These are phyloP conservation scores for Etheostoma cragini DNA, from an alignment of 2,113 vertebrate genomes.

Conservation along the genomic window DNA sequence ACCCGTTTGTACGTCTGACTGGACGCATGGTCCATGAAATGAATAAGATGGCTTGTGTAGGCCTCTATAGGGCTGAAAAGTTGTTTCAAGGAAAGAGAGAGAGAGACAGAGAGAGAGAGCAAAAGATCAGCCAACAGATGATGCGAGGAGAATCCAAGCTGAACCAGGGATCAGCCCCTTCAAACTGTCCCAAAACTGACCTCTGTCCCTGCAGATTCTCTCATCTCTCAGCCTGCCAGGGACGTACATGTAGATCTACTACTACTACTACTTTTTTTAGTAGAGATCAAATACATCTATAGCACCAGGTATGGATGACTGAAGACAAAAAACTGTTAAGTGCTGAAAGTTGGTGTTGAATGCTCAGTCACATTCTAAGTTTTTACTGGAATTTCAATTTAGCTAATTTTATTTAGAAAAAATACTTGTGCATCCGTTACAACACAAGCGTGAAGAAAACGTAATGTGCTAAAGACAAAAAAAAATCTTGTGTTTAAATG, in stretches of 20 bases:
- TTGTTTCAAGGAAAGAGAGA: slow-evolving; percentile 47
- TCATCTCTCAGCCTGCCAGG: slow-evolving; percentile 4
- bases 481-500: background rate
- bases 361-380: background rate
- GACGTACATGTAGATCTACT: background rate
- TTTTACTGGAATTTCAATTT: background rate
- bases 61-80: slow-evolving; percentile 62
- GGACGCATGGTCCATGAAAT: slow-evolving; percentile 47
- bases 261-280: background rate
- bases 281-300: background rate
- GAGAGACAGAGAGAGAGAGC: slow-evolving; percentile 20
- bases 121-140: slow-evolving; percentile 63
- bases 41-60: slow-evolving; percentile 53
- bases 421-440: background rate
- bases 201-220: slow-evolving; percentile 40
- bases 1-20: slow-evolving; percentile 46
- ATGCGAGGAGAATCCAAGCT: slow-evolving; percentile 70
- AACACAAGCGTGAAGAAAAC: background rate
- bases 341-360: background rate
- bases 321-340: background rate
- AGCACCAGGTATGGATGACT: background rate
- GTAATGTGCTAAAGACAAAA: background rate
- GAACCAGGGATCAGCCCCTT: slow-evolving; percentile 68
- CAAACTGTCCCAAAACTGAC: slow-evolving; percentile 57
- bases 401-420: background rate